phyloP scores from a whole-genome alignment of 2,113 vertebrate species.

The Notechis scutatus region DNA sequence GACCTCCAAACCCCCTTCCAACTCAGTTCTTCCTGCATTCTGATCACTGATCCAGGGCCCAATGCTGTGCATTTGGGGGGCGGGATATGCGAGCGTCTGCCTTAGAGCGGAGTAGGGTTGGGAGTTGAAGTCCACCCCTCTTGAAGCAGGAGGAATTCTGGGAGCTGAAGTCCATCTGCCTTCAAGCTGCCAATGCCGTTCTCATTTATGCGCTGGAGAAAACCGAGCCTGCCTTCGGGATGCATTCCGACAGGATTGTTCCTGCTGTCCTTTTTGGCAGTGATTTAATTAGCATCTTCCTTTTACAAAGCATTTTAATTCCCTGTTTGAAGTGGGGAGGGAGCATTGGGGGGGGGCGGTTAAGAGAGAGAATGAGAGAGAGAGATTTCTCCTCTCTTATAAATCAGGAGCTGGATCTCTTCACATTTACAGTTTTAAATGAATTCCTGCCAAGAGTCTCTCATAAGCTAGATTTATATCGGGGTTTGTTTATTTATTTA shows the following conservation, averaged over 20 bases:
- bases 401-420: constrained; percentile 75
- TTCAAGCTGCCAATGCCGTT: no score
- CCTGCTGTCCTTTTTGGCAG: not conserved
- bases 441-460: constrained; percentile 82
- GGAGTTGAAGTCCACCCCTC: no score
- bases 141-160: no score
- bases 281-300: constrained; percentile 37
- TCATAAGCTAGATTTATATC: constrained; percentile 84
- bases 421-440: constrained; percentile 81
- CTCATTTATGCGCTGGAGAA: not conserved
- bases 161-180: no score
- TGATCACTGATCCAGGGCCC: no score
- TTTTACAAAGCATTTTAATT: constrained; percentile 56
- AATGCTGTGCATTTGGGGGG: not conserved
- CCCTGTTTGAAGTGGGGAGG: constrained; percentile 58
- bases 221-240: not conserved
- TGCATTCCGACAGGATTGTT: not conserved
- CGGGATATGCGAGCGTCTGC: not conserved
- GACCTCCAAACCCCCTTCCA: no score
- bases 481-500: constrained; percentile 16
- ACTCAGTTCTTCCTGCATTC: no score
- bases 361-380: not conserved
- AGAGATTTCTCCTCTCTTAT: constrained; percentile 21
- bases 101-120: no score
- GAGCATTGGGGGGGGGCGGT: constrained; percentile 38